Percentiles rank a stretch among this genome's conserved stretches.
These are phyloP conservation scores for Pogonomyrmex barbatus DNA, from an alignment of 1,140 invertebrate genomes.

Conservation along the genomic window DNA sequence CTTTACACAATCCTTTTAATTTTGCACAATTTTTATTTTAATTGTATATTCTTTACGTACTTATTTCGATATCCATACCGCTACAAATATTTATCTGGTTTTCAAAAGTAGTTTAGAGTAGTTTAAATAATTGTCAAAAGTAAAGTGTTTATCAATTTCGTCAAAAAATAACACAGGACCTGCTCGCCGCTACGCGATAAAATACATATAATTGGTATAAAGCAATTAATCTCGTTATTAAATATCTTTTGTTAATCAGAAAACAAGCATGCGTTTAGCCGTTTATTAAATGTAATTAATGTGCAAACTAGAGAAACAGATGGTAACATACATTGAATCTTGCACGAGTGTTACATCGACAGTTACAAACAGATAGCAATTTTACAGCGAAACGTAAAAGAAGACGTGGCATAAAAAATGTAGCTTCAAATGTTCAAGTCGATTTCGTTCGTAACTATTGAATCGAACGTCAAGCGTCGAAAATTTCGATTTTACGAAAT, in stretches of 20 bases:
- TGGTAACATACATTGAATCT: slow-evolving; percentile 35
- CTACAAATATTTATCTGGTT: neutral
- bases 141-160: slow-evolving; percentile 10
- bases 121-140: neutral
- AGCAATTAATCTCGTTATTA: slow-evolving; percentile 8
- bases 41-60: no score
- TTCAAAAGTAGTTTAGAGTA: neutral
- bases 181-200: neutral
- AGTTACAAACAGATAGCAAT: neutral
- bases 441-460: slow-evolving; percentile 35
- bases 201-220: neutral
- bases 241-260: neutral
- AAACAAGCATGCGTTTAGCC: neutral
- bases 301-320: slow-evolving; percentile 6
- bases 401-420: slow-evolving; percentile 33
- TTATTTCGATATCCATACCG: neutral
- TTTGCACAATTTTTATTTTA: neutral
- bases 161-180: neutral
- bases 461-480: neutral
- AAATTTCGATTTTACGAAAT: neutral
- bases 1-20: neutral
- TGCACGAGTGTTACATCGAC: slow-evolving; percentile 11
- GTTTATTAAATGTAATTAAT: neutral
- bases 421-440: neutral
- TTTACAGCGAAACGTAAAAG: neutral